Evolutionary conservation across 2,113 vertebrate genomes (phyloP).

Genomic region (Salvelinus fontinalis): DNA sequence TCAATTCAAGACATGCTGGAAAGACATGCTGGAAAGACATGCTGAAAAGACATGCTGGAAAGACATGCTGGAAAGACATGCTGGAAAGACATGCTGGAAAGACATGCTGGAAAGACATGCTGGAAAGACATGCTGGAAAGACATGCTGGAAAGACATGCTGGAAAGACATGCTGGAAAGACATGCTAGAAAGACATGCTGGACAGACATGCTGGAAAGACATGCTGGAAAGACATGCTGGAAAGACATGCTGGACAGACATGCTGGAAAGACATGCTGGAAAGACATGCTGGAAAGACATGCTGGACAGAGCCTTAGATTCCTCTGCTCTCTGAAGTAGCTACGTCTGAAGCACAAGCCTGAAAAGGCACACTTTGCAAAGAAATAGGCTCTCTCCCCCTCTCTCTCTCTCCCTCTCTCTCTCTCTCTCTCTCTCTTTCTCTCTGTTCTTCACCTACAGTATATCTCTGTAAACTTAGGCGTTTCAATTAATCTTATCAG

Average conservation of each 20-base stretch:
- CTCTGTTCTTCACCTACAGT: constrained; percentile 41
- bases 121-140: constrained; percentile 7
- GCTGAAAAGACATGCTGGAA: constrained; percentile 13
- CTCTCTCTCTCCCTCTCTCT: constrained; percentile 27
- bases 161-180: constrained; percentile 3
- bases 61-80: constrained; percentile 14
- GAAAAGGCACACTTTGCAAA: constrained; percentile 52
- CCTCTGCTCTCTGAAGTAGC: too few species aligned
- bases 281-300: constrained; percentile 13
- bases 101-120: constrained; percentile 18
- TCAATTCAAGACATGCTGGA: constrained; percentile 56
- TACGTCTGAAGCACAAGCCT: constrained; percentile 44
- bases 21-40: constrained; percentile 13
- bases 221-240: constrained; percentile 24
- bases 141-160: constrained; percentile 19
- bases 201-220: constrained; percentile 1
- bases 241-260: constrained; percentile 20
- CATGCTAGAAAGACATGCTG: constrained; percentile 22
- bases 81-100: constrained; percentile 13
- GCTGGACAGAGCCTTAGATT: constrained; percentile 12
- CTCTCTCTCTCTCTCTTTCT: not conserved
- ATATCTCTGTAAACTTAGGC: constrained; percentile 64
- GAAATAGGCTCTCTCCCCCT: constrained; percentile 41
- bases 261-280: constrained; percentile 40
- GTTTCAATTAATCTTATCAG: constrained; percentile 78